These are phyloP conservation scores for Neotoxoptera formosana DNA, from an alignment of 1,140 invertebrate genomes.

Conservation along the genomic window DNA sequence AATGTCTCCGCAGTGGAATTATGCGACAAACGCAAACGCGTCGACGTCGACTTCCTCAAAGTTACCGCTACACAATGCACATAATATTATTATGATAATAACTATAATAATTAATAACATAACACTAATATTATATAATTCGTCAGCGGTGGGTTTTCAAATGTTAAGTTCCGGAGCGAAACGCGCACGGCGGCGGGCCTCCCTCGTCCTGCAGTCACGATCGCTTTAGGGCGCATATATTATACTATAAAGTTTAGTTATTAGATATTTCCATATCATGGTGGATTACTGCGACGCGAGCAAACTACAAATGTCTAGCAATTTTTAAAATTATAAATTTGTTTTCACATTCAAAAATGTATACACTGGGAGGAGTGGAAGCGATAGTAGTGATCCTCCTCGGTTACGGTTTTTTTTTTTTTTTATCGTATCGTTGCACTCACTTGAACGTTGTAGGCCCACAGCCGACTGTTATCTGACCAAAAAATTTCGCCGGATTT, in stretches of 20 bases:
- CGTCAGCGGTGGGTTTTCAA: not conserved
- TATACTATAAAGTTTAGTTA: not conserved
- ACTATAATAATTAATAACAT: not conserved
- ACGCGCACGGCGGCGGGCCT: not conserved
- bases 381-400: not conserved
- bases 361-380: accelerated
- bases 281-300: not conserved
- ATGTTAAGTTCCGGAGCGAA: not conserved
- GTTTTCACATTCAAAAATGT: not conserved
- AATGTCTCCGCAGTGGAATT: slow-evolving; percentile 6
- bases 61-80: slow-evolving; percentile 14
- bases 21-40: not conserved
- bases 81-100: slow-evolving; percentile 1
- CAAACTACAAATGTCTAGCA: not conserved
- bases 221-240: not conserved
- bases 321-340: not conserved
- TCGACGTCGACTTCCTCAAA: not conserved
- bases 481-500: not conserved
- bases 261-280: not conserved
- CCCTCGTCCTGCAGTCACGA: not conserved
- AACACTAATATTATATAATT: not conserved
- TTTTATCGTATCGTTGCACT: not conserved
- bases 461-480: not conserved
- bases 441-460: not conserved
- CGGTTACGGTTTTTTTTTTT: not conserved